A percentile compares a stretch with the other conserved stretches of the same genome.
Evolutionary conservation across 2,888 invertebrate species (phyloP).

Genomic region (Meloe dianella): DNA sequence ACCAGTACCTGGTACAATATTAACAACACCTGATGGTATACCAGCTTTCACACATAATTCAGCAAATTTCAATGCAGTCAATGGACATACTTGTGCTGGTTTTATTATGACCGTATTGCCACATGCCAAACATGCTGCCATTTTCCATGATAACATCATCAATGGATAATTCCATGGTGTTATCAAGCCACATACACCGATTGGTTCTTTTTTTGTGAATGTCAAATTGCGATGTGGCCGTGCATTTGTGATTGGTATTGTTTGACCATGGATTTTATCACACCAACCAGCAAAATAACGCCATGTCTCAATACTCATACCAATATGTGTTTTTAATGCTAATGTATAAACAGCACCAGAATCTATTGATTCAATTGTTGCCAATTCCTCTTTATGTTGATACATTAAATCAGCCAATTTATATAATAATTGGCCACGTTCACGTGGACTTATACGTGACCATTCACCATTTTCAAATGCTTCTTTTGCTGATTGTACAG

Average conservation of each 20-base stretch:
- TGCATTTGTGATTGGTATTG: constrained; percentile 91
- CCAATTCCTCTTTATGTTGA: constrained; percentile 90
- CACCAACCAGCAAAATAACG: constrained; percentile 96
- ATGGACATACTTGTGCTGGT: constrained; percentile 89
- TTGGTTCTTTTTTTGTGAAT: constrained; percentile 87
- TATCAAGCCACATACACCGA: constrained; percentile 90
- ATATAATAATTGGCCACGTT: constrained; percentile 82
- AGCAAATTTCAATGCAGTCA: constrained; percentile 95
- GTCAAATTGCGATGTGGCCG: constrained; percentile 89
- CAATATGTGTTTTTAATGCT: constrained; percentile 94
- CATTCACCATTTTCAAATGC: constrained; percentile 91
- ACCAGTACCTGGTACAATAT: constrained; percentile 86
- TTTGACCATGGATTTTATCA: constrained; percentile 92
- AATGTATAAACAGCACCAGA: constrained; percentile 97
- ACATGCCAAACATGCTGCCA: constrained; percentile 96
- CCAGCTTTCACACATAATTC: constrained; percentile 90
- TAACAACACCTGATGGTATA: constrained; percentile 93
- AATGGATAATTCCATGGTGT: constrained; percentile 99
- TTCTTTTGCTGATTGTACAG: constrained; percentile 85
- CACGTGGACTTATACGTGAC: constrained; percentile 93
- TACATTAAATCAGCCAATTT: constrained; percentile 96
- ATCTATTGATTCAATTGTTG: constrained; percentile 91
- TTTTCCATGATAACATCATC: constrained; percentile 99
- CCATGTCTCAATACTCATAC: constrained; percentile 98
- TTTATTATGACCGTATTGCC: constrained; percentile 97